These are phyloP conservation scores for Gulo gulo DNA, from an alignment of 2,113 vertebrate species.

Conservation along the genomic window DNA sequence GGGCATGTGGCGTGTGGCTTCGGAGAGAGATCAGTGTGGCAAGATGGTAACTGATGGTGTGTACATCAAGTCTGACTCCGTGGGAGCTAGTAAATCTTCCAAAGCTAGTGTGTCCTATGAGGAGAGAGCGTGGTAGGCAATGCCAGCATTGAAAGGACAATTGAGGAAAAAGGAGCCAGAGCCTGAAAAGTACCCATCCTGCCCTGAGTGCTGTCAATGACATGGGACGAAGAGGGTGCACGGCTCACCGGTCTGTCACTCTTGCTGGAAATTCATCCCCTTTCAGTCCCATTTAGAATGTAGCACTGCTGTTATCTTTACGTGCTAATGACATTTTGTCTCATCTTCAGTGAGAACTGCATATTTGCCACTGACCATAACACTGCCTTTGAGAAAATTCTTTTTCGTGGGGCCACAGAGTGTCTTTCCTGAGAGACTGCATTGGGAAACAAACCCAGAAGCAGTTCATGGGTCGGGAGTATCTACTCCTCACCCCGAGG, in stretches of 20 bases:
- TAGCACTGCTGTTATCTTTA: neutral
- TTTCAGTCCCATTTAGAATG: neutral
- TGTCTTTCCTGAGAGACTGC: conserved; percentile 32
- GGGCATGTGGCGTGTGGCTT: neutral
- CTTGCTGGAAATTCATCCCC: neutral
- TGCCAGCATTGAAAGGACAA: neutral
- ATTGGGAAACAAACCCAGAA: conserved; percentile 56
- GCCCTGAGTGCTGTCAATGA: neutral
- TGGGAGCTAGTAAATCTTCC: neutral
- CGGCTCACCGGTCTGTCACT: neutral
- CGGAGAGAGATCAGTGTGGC: neutral
- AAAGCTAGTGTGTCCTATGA: neutral
- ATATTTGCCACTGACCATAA: conserved; percentile 17
- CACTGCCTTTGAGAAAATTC: conserved; percentile 32
- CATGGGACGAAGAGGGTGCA: neutral
- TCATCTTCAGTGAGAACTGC: neutral
- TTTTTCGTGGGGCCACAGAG: conserved; percentile 37
- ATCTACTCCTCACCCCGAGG: neutral
- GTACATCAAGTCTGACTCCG: neutral
- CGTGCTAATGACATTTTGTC: neutral
- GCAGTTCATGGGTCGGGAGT: conserved; percentile 16
- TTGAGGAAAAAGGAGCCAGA: neutral
- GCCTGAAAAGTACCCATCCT: neutral
- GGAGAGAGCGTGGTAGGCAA: neutral
- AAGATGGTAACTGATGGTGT: neutral